Percentiles rank a stretch among this genome's conserved stretches.
Evolutionary conservation across 64 coral and sea anemone genomes (phyloP).

Genomic region (Trachythela sp.): DNA sequence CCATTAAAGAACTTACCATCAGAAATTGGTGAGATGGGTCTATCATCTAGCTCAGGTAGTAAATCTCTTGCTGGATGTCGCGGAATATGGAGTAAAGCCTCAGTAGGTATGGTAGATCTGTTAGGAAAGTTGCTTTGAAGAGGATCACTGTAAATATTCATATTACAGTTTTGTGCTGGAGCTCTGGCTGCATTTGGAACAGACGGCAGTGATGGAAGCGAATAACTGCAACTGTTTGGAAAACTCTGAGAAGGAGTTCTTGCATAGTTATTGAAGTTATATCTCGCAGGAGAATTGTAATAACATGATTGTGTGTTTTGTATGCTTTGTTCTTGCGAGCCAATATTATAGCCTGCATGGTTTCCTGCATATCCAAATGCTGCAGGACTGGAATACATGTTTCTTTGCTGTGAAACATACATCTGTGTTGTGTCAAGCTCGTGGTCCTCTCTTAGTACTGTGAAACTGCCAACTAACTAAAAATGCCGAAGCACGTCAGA

Average conservation of each 20-base stretch:
- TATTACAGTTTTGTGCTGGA: slow-evolving; percentile 3
- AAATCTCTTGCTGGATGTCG: slow-evolving; percentile 29
- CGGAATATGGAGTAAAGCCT: slow-evolving; percentile 5
- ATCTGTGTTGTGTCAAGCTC: background rate
- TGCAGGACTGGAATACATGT: background rate
- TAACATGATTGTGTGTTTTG: background rate
- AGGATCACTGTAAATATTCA: background rate
- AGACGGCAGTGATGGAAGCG: background rate
- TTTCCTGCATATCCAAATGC: slow-evolving; percentile 13
- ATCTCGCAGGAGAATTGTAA: slow-evolving; percentile 10
- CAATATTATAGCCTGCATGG: background rate
- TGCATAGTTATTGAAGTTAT: slow-evolving; percentile 15
- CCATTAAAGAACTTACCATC: slow-evolving; percentile 12
- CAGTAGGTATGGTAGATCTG: background rate
- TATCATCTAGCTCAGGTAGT: background rate
- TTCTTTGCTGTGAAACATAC: slow-evolving; percentile 23
- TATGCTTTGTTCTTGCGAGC: background rate
- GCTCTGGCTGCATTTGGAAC: background rate
- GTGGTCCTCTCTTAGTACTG: background rate
- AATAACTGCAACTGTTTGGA: slow-evolving; percentile 25
- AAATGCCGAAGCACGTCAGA: background rate
- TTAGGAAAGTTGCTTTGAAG: slow-evolving; percentile 2
- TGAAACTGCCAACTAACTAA: background rate
- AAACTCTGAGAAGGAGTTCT: slow-evolving; percentile 18
- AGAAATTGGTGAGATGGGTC: slow-evolving; percentile 1